These are phyloP conservation scores for Bryconaethiops microstoma DNA, from an alignment of 2,797 vertebrate species.

Conservation along the genomic window DNA sequence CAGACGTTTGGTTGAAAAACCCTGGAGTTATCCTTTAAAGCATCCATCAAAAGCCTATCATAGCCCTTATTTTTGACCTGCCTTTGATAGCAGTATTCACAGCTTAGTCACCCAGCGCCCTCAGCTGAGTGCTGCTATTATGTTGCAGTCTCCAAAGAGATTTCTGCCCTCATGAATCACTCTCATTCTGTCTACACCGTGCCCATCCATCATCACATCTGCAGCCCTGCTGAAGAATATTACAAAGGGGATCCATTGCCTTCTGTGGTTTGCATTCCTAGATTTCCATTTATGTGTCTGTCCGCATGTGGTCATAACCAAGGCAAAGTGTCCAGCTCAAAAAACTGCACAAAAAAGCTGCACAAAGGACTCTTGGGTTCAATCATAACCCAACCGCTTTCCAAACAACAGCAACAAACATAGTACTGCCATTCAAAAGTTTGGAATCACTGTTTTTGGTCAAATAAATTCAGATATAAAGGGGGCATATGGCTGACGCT, in stretches of 20 bases:
- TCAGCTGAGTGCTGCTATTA: constrained; percentile 2
- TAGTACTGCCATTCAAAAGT: background rate
- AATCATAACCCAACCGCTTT: background rate
- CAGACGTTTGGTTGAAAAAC: background rate
- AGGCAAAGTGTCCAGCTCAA: constrained; percentile 21
- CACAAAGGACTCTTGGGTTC: background rate
- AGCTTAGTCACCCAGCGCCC: background rate
- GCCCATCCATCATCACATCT: constrained; percentile 1
- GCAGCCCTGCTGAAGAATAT: background rate
- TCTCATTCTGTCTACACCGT: background rate
- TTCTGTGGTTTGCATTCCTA: background rate
- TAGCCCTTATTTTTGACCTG: constrained; percentile 11
- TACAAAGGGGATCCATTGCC: background rate
- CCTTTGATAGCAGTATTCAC: background rate
- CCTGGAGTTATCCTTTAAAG: constrained; percentile 2
- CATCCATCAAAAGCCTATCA: constrained; percentile 5
- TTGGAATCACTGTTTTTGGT: background rate
- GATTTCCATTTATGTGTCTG: background rate
- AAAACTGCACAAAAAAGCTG: background rate
- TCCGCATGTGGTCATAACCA: background rate
- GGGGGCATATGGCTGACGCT: too few species aligned
- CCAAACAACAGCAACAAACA: background rate
- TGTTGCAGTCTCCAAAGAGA: background rate
- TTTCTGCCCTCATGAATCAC: constrained; percentile 10
- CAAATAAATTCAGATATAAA: background rate